Percentiles rank a stretch among this genome's conserved stretches.
Conservation (phyloP, 2,113 vertebrate species). For the Poecilia latipinna region DNA sequence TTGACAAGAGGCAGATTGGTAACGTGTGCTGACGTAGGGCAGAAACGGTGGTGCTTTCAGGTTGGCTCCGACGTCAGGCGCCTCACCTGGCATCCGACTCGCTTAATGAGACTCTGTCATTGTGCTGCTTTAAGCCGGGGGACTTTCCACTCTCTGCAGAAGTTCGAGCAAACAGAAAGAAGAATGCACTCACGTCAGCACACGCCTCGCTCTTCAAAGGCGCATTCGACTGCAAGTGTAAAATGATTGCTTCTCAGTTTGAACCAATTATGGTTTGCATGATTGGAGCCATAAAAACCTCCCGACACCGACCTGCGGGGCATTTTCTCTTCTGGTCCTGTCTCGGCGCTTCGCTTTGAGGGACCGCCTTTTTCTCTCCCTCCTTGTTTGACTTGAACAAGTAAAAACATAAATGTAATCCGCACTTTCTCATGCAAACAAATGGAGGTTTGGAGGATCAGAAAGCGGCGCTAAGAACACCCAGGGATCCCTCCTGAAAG, state of each 20-base stretch:
- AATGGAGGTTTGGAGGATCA: not conserved
- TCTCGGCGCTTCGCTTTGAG: conserved; percentile 43
- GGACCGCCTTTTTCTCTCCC: conserved; percentile 29
- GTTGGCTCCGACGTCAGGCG: not conserved
- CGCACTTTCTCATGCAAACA: conserved; percentile 41
- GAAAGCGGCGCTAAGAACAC: not conserved
- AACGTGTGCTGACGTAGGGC: not conserved
- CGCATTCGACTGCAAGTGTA: conserved; percentile 64
- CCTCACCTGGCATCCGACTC: conserved; percentile 15
- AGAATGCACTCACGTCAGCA: conserved; percentile 72
- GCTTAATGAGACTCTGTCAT: conserved; percentile 23
- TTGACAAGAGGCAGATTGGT: not conserved
- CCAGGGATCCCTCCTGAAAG: not conserved
- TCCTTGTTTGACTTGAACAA: conserved; percentile 43
- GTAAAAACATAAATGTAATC: conserved; percentile 29
- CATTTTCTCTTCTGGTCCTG: conserved; percentile 30
- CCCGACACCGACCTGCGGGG: conserved; percentile 44
- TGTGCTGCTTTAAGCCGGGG: conserved; percentile 46
- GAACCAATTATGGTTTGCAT: conserved; percentile 72
- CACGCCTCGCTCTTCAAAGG: conserved; percentile 66
- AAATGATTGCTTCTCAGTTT: conserved; percentile 69
- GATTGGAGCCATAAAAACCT: conserved; percentile 65
- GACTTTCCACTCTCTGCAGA: conserved; percentile 57
- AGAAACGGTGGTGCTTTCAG: not conserved
- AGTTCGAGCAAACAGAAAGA: conserved; percentile 34